Base-by-base conservation (phyloP, 2,888 invertebrate genomes). In the Yponomeuta evonymella region DNA sequence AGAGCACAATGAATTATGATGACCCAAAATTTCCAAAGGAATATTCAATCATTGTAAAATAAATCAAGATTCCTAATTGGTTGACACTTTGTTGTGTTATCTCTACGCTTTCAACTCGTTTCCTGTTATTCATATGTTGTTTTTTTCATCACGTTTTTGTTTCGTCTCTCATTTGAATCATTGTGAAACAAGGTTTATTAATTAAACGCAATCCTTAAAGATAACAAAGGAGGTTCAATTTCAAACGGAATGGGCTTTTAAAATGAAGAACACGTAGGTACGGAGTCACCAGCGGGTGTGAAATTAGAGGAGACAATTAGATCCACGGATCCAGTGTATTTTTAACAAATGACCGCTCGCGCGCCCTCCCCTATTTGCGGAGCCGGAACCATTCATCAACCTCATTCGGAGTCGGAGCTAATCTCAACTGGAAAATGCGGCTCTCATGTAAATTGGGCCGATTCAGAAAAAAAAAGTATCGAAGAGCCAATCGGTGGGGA, bases 271-370 rank as follows among this genome's bases (percentile, higher is more conserved):
- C 64, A 63, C 63, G 63, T 62, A 62, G 43, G 83, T 79, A 82
- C 82, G 86, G 87, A 88, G 89, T 88, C 89, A 88, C 82, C 79
- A 85, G 83, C 84, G 89, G 86, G 90, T 87, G 88, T 90, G 90
- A 91, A 91, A 92, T 91, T 89, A 91, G 90, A 92, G 89, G 81
- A 91, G 91, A 91, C 92, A 92, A 92, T 92, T 91, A 91, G 89
- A 91, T 91, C 89, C 89, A 79, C 83, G 89, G 90, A 89, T 89
- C 89, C 89, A 89, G 89, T 90, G 92, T 92, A 90, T 92, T 92
- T 92, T 92, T 92, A 92, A 92, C 92, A 92, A 91, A 92, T 92
- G 92, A 90, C 90, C 90, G 88, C 79, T 83, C 83, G 78, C 75
- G 78, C 75, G 75, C 77, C 79, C 78, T 79, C 75, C 76, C 72